Conservation (phyloP, 2,797 vertebrate genomes). For the Amblyraja radiata region DNA sequence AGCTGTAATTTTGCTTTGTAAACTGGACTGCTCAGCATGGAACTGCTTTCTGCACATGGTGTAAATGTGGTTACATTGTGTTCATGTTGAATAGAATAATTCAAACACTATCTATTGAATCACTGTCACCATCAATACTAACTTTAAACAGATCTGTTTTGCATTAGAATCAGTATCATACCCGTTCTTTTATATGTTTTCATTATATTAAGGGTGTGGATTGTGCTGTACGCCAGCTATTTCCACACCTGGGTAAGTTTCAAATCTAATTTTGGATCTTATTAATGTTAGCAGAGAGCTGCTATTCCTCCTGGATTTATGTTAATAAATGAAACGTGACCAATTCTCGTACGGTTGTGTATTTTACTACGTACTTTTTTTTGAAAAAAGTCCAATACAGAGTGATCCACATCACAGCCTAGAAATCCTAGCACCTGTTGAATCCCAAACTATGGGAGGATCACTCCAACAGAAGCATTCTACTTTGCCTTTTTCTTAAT, state of each 20-base stretch:
- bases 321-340: background rate
- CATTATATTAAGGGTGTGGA: background rate
- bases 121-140: background rate
- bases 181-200: background rate
- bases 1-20: background rate
- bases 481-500: background rate
- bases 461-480: background rate
- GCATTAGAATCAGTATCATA: background rate
- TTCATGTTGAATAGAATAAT: background rate
- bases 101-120: background rate
- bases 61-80: background rate
- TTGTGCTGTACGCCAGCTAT: background rate
- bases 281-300: background rate
- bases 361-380: background rate
- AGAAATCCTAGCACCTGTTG: background rate
- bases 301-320: background rate
- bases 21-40: background rate
- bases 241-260: background rate
- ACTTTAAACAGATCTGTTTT: background rate
- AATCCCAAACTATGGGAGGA: background rate
- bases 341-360: background rate
- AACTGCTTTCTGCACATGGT: background rate
- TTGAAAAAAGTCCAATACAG: background rate
- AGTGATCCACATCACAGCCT: background rate
- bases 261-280: conserved; percentile 7